These are phyloP conservation scores for Okapia johnstoni DNA, from an alignment of 2,113 vertebrate genomes.

Conservation along the genomic window DNA sequence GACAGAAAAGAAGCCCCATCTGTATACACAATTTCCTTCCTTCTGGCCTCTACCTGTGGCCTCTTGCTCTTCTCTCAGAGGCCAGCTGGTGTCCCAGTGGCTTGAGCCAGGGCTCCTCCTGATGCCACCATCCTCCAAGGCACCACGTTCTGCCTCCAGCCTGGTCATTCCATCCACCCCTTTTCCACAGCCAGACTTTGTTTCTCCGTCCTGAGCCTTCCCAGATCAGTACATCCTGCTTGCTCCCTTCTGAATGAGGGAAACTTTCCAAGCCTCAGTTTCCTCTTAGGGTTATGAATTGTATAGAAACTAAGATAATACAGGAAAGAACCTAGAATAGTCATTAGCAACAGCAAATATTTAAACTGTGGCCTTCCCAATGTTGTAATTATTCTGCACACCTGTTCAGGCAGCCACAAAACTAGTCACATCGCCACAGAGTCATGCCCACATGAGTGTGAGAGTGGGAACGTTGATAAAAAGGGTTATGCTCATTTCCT, in stretches of 20 bases:
- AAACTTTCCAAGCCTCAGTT: neutral
- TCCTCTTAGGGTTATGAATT: neutral
- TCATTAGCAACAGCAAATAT: neutral
- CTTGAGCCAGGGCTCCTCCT: neutral
- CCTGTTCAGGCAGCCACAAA: neutral
- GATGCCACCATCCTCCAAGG: accelerated
- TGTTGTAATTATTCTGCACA: neutral
- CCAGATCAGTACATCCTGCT: neutral
- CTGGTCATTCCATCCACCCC: neutral
- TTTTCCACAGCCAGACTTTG: neutral
- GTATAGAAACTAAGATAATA: neutral
- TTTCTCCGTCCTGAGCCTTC: neutral
- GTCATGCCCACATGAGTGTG: neutral
- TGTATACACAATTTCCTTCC: neutral
- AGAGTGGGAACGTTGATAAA: neutral
- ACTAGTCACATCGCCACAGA: neutral
- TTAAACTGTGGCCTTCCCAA: neutral
- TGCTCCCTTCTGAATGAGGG: neutral
- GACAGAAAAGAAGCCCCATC: neutral
- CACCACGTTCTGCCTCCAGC: neutral
- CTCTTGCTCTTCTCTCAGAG: neutral
- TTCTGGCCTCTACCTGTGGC: neutral
- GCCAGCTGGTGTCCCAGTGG: neutral
- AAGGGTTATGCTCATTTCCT: neutral
- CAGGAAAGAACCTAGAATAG: neutral